A percentile compares a stretch with the other conserved stretches of the same genome.
Conservation (phyloP, 2,113 vertebrate genomes). For the Brienomyrus brachyistius region DNA sequence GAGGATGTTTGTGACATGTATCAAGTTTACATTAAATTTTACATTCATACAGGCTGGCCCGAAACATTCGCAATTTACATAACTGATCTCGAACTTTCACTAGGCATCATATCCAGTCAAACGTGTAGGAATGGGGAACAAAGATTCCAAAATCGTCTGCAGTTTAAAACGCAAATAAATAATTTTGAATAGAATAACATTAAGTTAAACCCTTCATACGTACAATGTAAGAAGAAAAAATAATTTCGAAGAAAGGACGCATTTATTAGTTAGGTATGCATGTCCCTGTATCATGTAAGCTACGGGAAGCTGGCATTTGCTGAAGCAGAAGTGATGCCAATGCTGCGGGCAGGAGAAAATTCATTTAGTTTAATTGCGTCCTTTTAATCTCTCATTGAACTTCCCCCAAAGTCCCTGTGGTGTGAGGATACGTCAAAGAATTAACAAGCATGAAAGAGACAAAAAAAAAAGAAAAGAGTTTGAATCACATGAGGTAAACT, state of each 20-base stretch:
- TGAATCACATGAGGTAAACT: constrained; percentile 15
- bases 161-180: not conserved
- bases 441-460: not conserved
- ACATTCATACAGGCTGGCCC: not conserved
- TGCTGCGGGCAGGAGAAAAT: not conserved
- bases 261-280: not conserved
- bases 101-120: not conserved
- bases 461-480: not conserved
- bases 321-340: not conserved
- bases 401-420: not conserved
- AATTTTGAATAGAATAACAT: not conserved
- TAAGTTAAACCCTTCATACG: not conserved
- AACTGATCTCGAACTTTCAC: not conserved
- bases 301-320: not conserved
- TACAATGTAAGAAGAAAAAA: not conserved
- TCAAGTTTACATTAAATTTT: not conserved
- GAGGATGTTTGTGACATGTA: not conserved
- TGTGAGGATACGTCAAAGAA: not conserved
- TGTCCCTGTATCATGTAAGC: not conserved
- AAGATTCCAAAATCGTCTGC: not conserved
- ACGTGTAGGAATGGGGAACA: not conserved
- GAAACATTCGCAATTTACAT: not conserved
- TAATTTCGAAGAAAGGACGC: not conserved
- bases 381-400: not conserved
- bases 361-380: not conserved